Conservation (phyloP, 1,140 invertebrate species). For the Drosophila triauraria region DNA sequence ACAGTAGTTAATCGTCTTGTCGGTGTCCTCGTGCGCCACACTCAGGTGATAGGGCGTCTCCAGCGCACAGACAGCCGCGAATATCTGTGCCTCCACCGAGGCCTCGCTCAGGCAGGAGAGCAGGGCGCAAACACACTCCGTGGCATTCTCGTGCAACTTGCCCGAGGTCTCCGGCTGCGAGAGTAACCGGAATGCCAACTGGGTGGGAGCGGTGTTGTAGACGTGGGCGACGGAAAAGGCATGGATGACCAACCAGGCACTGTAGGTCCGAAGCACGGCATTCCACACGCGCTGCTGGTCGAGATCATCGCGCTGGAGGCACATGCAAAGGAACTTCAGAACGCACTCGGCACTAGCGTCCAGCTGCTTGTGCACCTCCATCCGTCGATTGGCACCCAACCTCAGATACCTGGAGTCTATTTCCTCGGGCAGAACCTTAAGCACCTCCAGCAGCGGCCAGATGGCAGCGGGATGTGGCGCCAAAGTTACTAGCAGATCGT, state of each 20-base stretch:
- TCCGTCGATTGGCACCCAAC: slow-evolving; percentile 95
- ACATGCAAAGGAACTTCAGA: slow-evolving; percentile 91
- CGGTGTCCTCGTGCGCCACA: slow-evolving; percentile 96
- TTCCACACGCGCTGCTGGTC: slow-evolving; percentile 86
- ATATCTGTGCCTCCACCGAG: slow-evolving; percentile 91
- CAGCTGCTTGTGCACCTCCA: slow-evolving; percentile 93
- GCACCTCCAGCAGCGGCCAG: slow-evolving; percentile 95
- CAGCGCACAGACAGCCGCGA: slow-evolving; percentile 92
- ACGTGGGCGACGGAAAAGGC: slow-evolving; percentile 89
- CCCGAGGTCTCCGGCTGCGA: slow-evolving; percentile 88
- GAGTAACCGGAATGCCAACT: slow-evolving; percentile 89
- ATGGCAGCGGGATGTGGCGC: slow-evolving; percentile 88
- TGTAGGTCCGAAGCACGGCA: slow-evolving; percentile 91
- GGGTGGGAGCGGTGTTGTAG: slow-evolving; percentile 89
- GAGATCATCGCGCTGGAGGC: slow-evolving; percentile 87
- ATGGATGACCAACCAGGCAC: slow-evolving; percentile 91
- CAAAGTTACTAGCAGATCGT: slow-evolving; percentile 92
- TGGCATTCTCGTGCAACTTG: slow-evolving; percentile 94
- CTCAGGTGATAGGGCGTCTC: slow-evolving; percentile 96
- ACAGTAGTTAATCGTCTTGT: slow-evolving; percentile 96
- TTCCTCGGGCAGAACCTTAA: slow-evolving; percentile 98
- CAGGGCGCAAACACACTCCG: slow-evolving; percentile 95
- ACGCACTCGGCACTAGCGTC: slow-evolving; percentile 88
- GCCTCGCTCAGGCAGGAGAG: slow-evolving; percentile 89
- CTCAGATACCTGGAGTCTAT: slow-evolving; percentile 93